Evolutionary conservation across 1,140 invertebrate genomes (phyloP).

Genomic region (Pseudoatta argentina): DNA sequence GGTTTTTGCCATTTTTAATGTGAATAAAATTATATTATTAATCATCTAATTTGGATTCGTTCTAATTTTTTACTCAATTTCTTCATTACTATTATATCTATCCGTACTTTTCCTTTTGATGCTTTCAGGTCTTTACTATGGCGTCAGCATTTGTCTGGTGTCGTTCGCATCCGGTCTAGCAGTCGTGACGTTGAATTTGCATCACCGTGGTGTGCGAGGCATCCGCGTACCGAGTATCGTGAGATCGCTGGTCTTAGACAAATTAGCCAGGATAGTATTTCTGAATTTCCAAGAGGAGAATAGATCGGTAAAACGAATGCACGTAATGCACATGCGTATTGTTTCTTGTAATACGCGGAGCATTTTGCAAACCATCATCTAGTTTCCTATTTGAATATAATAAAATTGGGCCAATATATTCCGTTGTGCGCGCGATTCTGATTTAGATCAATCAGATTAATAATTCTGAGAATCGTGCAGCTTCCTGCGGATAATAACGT

Average conservation of each 20-base stretch:
- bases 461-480: conserved; percentile 22
- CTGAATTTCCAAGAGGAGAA: conserved; percentile 80
- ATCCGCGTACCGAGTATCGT: conserved; percentile 91
- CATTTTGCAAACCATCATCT: conserved; percentile 5
- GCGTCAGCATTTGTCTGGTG: conserved; percentile 96
- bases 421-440: background rate
- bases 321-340: conserved; percentile 51
- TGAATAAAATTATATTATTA: no score
- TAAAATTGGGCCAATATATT: conserved; percentile 31
- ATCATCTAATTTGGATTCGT: no score
- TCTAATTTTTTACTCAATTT: no score
- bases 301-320: conserved; percentile 64
- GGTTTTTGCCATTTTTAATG: no score
- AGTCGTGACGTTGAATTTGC: conserved; percentile 94
- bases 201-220: conserved; percentile 94
- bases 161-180: conserved; percentile 95
- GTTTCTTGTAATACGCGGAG: conserved; percentile 22
- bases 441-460: conserved; percentile 11
- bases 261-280: conserved; percentile 89
- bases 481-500: conserved; percentile 6
- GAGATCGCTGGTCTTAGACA: conserved; percentile 90
- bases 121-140: conserved; percentile 94
- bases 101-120: background rate
- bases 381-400: conserved; percentile 33
- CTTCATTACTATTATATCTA: background rate